Conservation (phyloP, 2,888 invertebrate genomes). For the Apamea monoglypha region DNA sequence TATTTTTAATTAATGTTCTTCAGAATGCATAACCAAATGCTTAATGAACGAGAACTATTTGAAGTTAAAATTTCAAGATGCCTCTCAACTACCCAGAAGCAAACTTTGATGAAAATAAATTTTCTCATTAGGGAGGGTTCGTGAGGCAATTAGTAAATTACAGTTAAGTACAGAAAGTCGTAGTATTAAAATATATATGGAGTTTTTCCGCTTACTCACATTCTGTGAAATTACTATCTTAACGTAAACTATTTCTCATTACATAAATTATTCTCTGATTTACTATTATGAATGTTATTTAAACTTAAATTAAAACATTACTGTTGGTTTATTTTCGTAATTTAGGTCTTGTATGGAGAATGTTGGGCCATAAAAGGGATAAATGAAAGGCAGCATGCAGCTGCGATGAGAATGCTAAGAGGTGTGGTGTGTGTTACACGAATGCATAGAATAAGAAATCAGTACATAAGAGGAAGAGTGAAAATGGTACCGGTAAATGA, state of each 20-base stretch:
- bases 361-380: too few relatives aligned
- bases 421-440: too few relatives aligned
- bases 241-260: neutral
- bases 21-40: neutral
- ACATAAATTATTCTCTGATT: neutral
- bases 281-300: neutral
- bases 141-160: neutral
- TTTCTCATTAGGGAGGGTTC: neutral
- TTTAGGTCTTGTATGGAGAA: too few relatives aligned
- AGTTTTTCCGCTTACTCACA: neutral
- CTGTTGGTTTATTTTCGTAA: too few relatives aligned
- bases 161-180: neutral
- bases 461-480: too few relatives aligned
- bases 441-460: too few relatives aligned
- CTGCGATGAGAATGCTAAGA: too few relatives aligned
- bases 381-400: too few relatives aligned
- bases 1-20: neutral
- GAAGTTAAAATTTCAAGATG: neutral
- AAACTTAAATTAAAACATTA: too few relatives aligned
- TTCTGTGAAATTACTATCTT: neutral
- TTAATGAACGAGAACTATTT: neutral
- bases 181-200: neutral
- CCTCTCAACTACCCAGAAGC: neutral
- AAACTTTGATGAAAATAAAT: neutral
- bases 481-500: too few relatives aligned